Evolutionary conservation across 35 echinoderm and acorn worm species (phyloP), one percentile per base, ranked within the genome.

Genomic region (Chiridota heheva): DNA sequence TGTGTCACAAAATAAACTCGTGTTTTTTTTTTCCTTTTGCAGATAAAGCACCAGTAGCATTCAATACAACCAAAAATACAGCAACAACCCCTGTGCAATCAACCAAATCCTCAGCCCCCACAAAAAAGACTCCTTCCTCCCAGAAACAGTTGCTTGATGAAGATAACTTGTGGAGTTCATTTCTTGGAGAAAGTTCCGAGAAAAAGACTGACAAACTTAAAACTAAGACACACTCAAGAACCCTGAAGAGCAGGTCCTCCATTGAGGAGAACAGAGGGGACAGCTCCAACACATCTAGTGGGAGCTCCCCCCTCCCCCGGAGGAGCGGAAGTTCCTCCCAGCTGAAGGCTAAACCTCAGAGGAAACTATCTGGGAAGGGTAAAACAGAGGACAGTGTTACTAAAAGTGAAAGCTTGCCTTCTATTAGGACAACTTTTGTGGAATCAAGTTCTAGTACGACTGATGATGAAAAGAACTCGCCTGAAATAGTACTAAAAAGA

Each of bases 131-230:
- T 42, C 67, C 48, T 38, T 2, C 63, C 2, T 2, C 22, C 7
- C 55, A 58, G 20, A 78, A 78, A n/a, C 75, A 61, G 30, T 32
- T 39, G 10, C 12, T 78, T 38, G 79, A 87, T 60, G 90, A 87
- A 38, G 90, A 93, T 36, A 93, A 44, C 43, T 87, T 93, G 36
- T 93, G 87, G 86, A 88, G 78, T 77, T 68, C 84, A 17, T 93
- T 93, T 25, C 60, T 93, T 39, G 72, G 81, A 16, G 41, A 41
- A 2, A 45, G 74, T 42, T 49, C 58, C 7, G 79, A 76, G 65
- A 87, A 69, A 53, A 80, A 91, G 73, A 30, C 82, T 1, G 76
- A 76, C 42, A 49, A 44, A 67, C 5, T 70, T 57, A 70, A 57
- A 10, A 59, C 41, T 46, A 90, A 75, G 49, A 44, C 17, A 40